These are phyloP conservation scores for Lydus trimaculatus DNA, from an alignment of 2,888 invertebrate species.

Conservation along the genomic window DNA sequence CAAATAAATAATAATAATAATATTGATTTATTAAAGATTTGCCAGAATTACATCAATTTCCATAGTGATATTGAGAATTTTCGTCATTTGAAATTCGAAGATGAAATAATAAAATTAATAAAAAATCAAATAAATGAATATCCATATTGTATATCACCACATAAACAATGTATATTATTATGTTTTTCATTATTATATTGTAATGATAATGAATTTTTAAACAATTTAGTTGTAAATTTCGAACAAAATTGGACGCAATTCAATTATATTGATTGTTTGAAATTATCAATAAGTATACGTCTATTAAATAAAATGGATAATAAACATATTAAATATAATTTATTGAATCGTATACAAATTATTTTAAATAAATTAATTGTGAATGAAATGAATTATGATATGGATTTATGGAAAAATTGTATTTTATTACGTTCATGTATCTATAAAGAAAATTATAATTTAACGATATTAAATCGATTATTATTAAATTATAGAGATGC, in stretches of 20 bases:
- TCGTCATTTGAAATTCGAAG: conserved; percentile 62
- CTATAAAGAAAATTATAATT: conserved; percentile 54
- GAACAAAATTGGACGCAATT: conserved; percentile 59
- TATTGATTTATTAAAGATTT: conserved; percentile 56
- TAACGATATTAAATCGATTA: conserved; percentile 52
- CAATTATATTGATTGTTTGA: conserved; percentile 56
- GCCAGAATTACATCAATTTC: conserved; percentile 65
- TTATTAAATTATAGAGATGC: conserved; percentile 54
- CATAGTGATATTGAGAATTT: conserved; percentile 64
- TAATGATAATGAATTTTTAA: conserved; percentile 51
- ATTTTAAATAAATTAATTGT: conserved; percentile 29
- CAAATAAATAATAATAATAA: conserved; percentile 35
- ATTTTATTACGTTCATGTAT: conserved; percentile 47
- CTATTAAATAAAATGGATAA: conserved; percentile 12
- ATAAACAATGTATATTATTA: conserved; percentile 57
- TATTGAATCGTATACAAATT: conserved; percentile 28
- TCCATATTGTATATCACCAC: conserved; percentile 55
- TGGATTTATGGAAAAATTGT: conserved; percentile 31
- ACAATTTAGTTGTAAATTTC: conserved; percentile 56
- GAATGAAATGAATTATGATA: conserved; percentile 35
- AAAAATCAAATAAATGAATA: conserved; percentile 54
- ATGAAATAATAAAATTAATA: conserved; percentile 55
- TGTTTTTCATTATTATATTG: conserved; percentile 62
- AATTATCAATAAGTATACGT: conserved; percentile 59
- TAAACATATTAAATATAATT: conserved; percentile 20